Base-by-base conservation (phyloP, 1,140 invertebrate genomes). In the Hypsibius dujardini region DNA sequence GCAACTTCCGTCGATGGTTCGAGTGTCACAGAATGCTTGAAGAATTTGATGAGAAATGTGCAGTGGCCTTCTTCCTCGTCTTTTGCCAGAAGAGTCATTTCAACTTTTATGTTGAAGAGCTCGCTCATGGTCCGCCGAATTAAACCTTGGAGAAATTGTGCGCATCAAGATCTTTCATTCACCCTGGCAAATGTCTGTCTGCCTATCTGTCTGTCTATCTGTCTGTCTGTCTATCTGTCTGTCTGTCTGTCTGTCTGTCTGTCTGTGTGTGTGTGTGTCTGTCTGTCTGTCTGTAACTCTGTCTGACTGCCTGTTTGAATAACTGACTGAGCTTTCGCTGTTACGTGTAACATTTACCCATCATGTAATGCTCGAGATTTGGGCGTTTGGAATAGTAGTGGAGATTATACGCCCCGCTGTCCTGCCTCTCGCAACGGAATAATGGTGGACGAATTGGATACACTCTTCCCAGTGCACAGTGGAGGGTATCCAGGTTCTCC, bases 341-440 rank as follows among this genome's bases (percentile, higher is more conserved):
- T 28, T 28, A 28, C 28, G 28, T 28, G 28, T 28, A 28, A 28
- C 28, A 28, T 28, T 28, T 28, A 28, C 50, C 50, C 50, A 56
- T 56, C 50, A 56, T 56, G 50, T 56, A 56, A 56, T 56, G n/a
- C n/a, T 56, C 50, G 7, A 56, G 7, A n/a, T 56, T 56, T 7
- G 7, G 50, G 50, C 50, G 50, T 56, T 56, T 56, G 50, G 50
- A 56, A n/a, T 56, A 56, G n/a, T 56, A 56, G n/a, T 56, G 50
- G 7, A 56, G 50, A 7, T 12, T 7, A 56, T 56, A 56, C 50
- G n/a, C n/a, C 7, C 50, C 50, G n/a, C n/a, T 56, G 7, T 56
- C n/a, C 7, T n/a, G 50, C 7, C 7, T 56, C 50, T 56, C 50
- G n/a, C 50, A 56, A 7, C 50, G 50, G n/a, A 56, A 56, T 56